Evolutionary conservation across 1,140 invertebrate genomes (phyloP), one percentile per base, ranked within the genome.

Genomic region (Drosophila nigromelanica): DNA sequence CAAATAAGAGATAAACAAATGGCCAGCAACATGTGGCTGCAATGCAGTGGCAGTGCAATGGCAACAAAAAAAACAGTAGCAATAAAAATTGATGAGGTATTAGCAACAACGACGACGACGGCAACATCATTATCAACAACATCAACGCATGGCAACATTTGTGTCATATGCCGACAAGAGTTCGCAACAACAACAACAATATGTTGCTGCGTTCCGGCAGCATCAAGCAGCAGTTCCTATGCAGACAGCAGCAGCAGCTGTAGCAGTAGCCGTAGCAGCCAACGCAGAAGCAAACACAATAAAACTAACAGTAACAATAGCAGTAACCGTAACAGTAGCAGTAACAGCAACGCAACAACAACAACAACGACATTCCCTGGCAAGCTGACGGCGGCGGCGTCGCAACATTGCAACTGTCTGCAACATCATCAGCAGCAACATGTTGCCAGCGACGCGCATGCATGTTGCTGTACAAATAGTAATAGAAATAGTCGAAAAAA

Each of bases 111-210:
- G 40, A 42, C 55, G 40, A 42, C 39, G 70, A 45, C 24, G 60
- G 3, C 33, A 42, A 42, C 61, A 43, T 10, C 55, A 56, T 7
- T 37, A 30, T 33, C 69, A 76, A 21, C 30, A 74, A 39, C 47
- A 75, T 8, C 27, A 52, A 40, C 67, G 43, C 35, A 18, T 50
- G 62, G 39, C 43, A 67, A 76, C 45, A 71, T 85, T 80, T 85
- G 80, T 51, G 43, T 85, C 30, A 74, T 86, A 64, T 85, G 80
- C 69, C 81, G 81, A 10, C 56, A 59, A 48, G 52, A 66, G 52
- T 40, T 50, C 43, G 6, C 33, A 35, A 35, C 48, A 68, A 21
- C 43, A 68, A 51, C 61, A 71, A 14, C 35, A 51, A 51, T 45
- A 68, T 60, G 64, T 60, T 60, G 45, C 43, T 67, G 42, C 43